A percentile compares a stretch with the other conserved stretches of the same genome.
Conservation (phyloP, 2,888 invertebrate genomes). For the Drepanosiphum platanoidis region DNA sequence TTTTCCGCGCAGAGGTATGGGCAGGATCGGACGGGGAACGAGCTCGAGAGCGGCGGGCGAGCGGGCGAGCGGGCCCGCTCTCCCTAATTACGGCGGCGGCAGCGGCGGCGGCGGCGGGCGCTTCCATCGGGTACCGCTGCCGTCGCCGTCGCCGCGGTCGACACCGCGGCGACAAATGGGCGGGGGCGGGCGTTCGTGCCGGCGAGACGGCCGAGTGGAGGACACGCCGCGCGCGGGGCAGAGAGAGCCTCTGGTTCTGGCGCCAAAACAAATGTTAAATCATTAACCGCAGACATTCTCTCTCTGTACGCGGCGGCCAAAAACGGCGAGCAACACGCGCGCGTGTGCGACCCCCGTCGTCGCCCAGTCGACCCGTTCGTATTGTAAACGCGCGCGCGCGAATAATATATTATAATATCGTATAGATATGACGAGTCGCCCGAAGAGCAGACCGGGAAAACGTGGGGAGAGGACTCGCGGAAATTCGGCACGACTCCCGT, state of each 20-base stretch:
- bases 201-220: not conserved
- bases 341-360: not conserved
- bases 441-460: too few relatives aligned
- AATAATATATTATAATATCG: too few relatives aligned
- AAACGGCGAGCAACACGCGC: slow-evolving; percentile 3
- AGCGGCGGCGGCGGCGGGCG: too few relatives aligned
- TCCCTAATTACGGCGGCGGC: slow-evolving; percentile 57
- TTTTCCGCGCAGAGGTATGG: not conserved
- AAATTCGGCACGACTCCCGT: too few relatives aligned
- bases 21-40: not conserved
- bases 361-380: not conserved
- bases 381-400: not conserved
- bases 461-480: too few relatives aligned
- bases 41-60: not conserved
- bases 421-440: too few relatives aligned
- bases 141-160: not conserved
- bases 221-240: not conserved
- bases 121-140: not conserved
- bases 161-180: not conserved
- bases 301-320: not conserved
- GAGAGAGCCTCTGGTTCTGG: slow-evolving; percentile 47
- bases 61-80: not conserved
- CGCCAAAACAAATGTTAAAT: slow-evolving; percentile 62
- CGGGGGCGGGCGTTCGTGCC: not conserved
- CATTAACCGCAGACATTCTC: slow-evolving; percentile 57